Conservation (phyloP, 2,888 invertebrate species). For the Folsomia manolachei region DNA sequence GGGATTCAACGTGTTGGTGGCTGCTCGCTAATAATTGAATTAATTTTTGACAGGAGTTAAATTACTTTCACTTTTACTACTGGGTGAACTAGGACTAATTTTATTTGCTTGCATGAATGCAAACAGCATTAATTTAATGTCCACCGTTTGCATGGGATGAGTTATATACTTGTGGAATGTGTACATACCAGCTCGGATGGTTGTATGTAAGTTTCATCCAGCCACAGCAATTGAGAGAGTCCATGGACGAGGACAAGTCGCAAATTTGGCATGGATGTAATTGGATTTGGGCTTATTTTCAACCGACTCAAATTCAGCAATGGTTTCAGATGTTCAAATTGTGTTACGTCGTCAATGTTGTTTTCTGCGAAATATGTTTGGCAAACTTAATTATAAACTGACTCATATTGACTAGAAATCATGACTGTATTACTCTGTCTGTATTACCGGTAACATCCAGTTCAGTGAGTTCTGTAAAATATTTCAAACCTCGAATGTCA, state of each 20-base stretch:
- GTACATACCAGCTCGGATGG: constrained; percentile 29
- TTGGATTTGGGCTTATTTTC: constrained; percentile 33
- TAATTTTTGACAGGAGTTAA: not conserved
- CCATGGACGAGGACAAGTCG: constrained; percentile 30
- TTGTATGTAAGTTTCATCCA: constrained; percentile 27
- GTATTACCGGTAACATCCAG: constrained; percentile 21
- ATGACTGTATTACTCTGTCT: too few relatives aligned
- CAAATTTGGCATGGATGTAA: constrained; percentile 23
- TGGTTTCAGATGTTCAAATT: constrained; percentile 27
- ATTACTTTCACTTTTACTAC: constrained; percentile 5
- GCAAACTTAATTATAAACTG: not conserved
- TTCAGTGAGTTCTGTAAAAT: constrained; percentile 20
- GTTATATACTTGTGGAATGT: too few relatives aligned
- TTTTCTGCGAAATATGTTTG: constrained; percentile 24
- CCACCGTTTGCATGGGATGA: not conserved
- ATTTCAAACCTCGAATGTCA: constrained; percentile 13
- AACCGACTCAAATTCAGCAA: constrained; percentile 21
- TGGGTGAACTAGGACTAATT: too few relatives aligned
- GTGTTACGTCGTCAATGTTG: constrained; percentile 25
- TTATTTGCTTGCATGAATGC: too few relatives aligned
- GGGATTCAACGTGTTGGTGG: constrained; percentile 33
- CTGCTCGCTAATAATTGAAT: constrained; percentile 10
- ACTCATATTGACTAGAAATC: not conserved
- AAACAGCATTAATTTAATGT: too few relatives aligned
- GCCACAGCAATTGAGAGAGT: constrained; percentile 25